Percentiles rank a stretch among this genome's conserved stretches.
phyloP scores from a whole-genome alignment of 2,113 vertebrate species.

The Tetrao urogallus region DNA sequence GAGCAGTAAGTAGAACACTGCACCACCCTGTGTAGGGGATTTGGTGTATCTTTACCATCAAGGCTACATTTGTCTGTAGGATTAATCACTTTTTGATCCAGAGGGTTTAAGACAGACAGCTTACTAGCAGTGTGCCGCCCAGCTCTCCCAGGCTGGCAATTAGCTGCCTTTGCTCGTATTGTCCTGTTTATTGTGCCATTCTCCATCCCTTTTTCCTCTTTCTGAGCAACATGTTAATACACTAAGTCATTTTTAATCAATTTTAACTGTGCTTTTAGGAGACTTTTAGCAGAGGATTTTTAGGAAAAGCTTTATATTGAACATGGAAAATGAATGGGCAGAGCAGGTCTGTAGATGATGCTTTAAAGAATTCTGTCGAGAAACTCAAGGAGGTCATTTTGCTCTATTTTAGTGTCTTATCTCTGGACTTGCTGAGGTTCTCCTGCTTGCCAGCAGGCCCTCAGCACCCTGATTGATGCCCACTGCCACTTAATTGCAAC shows the following conservation, averaged over 20 bases:
- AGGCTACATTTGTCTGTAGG: conserved; percentile 69
- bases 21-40: conserved; percentile 43
- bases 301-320: not conserved
- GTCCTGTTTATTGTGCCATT: conserved; percentile 30
- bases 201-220: not conserved
- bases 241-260: not conserved
- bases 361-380: not conserved
- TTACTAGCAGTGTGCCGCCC: conserved; percentile 46
- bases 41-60: conserved; percentile 64
- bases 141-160: conserved; percentile 54
- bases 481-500: not conserved
- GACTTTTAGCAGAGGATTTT: not conserved
- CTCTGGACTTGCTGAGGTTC: not conserved
- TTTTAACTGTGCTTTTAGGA: not conserved
- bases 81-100: conserved; percentile 75
- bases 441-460: not conserved
- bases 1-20: conserved; percentile 37
- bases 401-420: not conserved
- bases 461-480: not conserved
- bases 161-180: conserved; percentile 52
- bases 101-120: conserved; percentile 70
- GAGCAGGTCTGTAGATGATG: not conserved
- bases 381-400: not conserved
- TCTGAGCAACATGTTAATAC: not conserved
- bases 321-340: not conserved